Evolutionary conservation across 2,888 invertebrate genomes (phyloP).

Genomic region (Catocala sponsa): DNA sequence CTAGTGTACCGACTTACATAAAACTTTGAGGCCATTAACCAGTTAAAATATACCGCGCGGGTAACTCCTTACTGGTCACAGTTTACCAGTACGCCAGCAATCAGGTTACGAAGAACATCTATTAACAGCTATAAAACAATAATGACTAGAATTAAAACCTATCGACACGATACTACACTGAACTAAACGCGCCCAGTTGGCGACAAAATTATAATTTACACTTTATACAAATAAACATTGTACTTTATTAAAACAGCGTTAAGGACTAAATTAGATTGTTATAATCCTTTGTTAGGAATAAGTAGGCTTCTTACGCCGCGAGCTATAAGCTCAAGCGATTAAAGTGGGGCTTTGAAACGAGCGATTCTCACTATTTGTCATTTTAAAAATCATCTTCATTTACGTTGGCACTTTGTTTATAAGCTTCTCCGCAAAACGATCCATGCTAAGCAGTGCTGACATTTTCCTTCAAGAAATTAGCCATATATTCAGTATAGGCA

Average conservation of each 20-base stretch:
- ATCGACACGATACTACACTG: conserved; percentile 43
- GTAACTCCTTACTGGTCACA: conserved; percentile 11
- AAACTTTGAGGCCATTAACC: too few relatives aligned
- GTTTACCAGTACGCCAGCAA: conserved; percentile 48
- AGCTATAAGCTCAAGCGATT: conserved; percentile 64
- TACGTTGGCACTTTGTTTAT: too few relatives aligned
- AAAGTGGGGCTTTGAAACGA: conserved; percentile 41
- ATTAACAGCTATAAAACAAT: conserved; percentile 69
- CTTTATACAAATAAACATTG: conserved; percentile 51
- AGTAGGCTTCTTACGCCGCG: conserved; percentile 56
- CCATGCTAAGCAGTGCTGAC: too few relatives aligned
- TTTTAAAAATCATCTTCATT: too few relatives aligned
- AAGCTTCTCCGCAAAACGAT: too few relatives aligned
- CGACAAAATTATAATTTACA: conserved; percentile 33
- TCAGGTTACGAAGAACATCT: conserved; percentile 61
- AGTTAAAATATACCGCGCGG: too few relatives aligned
- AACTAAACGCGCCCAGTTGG: conserved; percentile 43
- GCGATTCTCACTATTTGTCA: background rate
- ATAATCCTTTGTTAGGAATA: conserved; percentile 51
- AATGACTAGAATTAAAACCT: conserved; percentile 79
- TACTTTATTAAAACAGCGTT: conserved; percentile 51
- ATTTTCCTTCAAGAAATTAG: too few relatives aligned
- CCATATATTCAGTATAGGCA: too few relatives aligned
- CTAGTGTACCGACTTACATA: too few relatives aligned
- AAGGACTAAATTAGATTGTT: conserved; percentile 52